phyloP scores from a whole-genome alignment of 2,797 vertebrate species.

The Pseudochromis fuscus region DNA sequence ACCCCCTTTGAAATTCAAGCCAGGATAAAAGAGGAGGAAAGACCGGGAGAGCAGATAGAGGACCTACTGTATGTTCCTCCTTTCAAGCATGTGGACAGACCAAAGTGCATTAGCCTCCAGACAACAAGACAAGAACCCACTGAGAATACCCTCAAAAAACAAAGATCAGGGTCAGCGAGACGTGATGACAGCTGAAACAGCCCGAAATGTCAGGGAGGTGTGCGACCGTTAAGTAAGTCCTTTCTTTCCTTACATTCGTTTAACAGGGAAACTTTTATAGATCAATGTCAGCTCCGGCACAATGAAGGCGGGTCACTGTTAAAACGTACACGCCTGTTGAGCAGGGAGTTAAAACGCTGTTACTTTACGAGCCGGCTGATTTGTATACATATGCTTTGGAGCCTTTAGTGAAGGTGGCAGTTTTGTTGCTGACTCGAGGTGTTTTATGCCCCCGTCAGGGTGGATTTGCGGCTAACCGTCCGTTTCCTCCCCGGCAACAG shows the following conservation, averaged over 20 bases:
- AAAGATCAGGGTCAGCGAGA: not conserved
- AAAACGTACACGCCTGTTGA: constrained; percentile 45
- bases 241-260: constrained; percentile 18
- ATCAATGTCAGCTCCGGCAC: constrained; percentile 21
- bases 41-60: constrained; percentile 20
- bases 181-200: constrained; percentile 11
- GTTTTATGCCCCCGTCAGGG: constrained; percentile 57
- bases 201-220: constrained; percentile 30
- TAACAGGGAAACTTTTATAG: constrained; percentile 32
- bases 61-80: constrained; percentile 15
- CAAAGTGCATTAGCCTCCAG: not conserved
- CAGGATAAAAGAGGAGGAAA: constrained; percentile 51
- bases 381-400: constrained; percentile 52
- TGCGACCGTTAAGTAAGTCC: constrained; percentile 31
- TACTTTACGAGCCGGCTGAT: constrained; percentile 64
- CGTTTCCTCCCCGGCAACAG: constrained; percentile 59
- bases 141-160: not conserved
- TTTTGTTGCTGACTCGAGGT: constrained; percentile 60
- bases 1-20: constrained; percentile 74
- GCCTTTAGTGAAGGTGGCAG: constrained; percentile 55
- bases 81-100: constrained; percentile 21
- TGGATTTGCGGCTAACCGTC: constrained; percentile 65
- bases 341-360: constrained; percentile 36
- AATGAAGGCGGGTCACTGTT: constrained; percentile 37
- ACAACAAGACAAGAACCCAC: not conserved